Evolutionary conservation across 37 sponge, comb jelly and placozoan genomes (phyloP), one percentile per base, ranked within the genome.

Genomic region (Axinella damicornis): DNA sequence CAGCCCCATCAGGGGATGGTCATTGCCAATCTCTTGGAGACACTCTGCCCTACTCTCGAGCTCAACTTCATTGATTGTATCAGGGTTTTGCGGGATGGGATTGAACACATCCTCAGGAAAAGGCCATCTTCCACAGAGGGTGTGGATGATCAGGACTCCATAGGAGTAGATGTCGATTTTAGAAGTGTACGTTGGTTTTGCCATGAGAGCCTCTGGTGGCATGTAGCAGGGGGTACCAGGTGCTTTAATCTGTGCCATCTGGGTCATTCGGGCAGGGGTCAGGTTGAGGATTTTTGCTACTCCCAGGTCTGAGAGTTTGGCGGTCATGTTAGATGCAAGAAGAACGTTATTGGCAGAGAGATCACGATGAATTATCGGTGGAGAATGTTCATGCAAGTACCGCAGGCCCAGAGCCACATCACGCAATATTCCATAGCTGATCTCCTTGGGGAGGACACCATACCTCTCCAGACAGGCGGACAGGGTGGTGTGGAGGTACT

Each of bases 241-340:
- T 21, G 62, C 63, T 63, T 25, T 20, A 2, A 67, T 78, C 53
- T 61, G 59, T 46, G 46, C 9, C 79, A 78, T 41, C 21, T 33
- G 21, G 27, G 66, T 78, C n/a, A 78, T 38, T 64, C 63, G 79
- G 28, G 63, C 24, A 21, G 83, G 83, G 37, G 54, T 69, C 40
- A 69, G n/a, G 37, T 69, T 82, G 2, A 82, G 19, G 22, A 69
- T 70, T 28, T 35, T 82, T 24, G 83, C 83, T 60, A 69, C 58
- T 28, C 83, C 83, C 24, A 82, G 72, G 38, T 82, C 83, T 19
- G 83, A 73, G 18, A 82, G 71, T 37, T 82, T 82, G 19, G 83
- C 83, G 12, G 57, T 55, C 41, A 82, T 25, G 16, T 32, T 28
- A 15, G 71, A 40, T 71, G 83, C 5, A 21, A 82, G 73, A 32